Conservation (phyloP, 1,140 invertebrate genomes). For the Zaprionus ghesquierei region DNA sequence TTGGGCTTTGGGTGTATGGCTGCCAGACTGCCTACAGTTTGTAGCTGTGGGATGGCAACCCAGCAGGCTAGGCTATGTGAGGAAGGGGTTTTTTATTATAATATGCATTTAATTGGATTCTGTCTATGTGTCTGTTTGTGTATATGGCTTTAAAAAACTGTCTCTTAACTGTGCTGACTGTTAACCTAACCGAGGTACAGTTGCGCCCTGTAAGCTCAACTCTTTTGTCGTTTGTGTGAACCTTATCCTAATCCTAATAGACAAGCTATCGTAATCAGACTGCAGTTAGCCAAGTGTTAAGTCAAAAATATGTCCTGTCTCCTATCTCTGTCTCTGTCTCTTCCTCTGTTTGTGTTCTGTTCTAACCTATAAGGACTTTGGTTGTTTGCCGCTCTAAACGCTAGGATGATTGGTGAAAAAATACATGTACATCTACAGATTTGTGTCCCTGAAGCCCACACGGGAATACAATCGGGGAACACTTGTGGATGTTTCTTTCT, state of each 20-base stretch:
- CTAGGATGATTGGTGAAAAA: slow-evolving; percentile 80
- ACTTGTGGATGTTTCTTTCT: slow-evolving; percentile 13
- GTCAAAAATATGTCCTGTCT: slow-evolving; percentile 60
- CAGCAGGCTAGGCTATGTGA: background rate
- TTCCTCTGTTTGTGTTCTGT: slow-evolving; percentile 10
- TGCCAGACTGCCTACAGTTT: background rate
- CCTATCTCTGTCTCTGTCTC: background rate
- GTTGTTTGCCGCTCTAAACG: slow-evolving; percentile 78
- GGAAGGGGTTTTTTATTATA: slow-evolving; percentile 15
- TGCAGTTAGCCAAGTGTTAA: slow-evolving; percentile 43
- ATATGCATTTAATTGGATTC: slow-evolving; percentile 16
- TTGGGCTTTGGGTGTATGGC: background rate
- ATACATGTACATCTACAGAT: slow-evolving; percentile 66
- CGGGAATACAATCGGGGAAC: slow-evolving; percentile 15
- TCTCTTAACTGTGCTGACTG: slow-evolving; percentile 14
- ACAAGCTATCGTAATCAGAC: slow-evolving; percentile 59
- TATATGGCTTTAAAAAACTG: slow-evolving; percentile 66
- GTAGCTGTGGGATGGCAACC: background rate
- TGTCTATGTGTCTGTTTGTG: slow-evolving; percentile 3
- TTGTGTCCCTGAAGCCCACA: slow-evolving; percentile 38
- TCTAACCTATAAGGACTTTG: slow-evolving; percentile 80
- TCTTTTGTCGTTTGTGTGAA: no score
- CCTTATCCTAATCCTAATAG: slow-evolving; percentile 42
- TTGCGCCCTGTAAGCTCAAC: slow-evolving; percentile 55
- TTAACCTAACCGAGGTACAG: slow-evolving; percentile 27